These are phyloP conservation scores for Oreochromis mossambicus DNA, from an alignment of 2,797 vertebrate genomes.

Conservation along the genomic window DNA sequence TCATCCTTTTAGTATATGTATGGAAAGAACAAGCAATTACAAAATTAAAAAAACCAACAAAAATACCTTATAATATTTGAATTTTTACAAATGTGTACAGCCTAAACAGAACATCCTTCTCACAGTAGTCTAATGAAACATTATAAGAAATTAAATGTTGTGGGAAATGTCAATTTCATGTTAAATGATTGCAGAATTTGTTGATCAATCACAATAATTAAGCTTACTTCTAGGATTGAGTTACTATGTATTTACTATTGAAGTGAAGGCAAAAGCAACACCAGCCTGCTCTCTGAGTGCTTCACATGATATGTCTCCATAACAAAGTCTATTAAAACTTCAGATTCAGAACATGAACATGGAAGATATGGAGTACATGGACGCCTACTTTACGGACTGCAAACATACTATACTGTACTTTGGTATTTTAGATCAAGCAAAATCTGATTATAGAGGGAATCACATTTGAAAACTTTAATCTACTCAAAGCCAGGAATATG, in stretches of 20 bases:
- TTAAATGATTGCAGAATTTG: neutral
- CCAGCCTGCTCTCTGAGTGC: neutral
- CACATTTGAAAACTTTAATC: neutral
- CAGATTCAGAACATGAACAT: neutral
- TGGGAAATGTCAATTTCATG: neutral
- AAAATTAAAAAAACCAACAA: neutral
- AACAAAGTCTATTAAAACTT: neutral
- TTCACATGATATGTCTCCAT: neutral
- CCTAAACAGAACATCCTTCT: neutral
- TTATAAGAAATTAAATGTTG: neutral
- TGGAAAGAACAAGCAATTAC: neutral
- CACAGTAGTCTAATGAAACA: neutral
- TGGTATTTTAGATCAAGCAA: neutral
- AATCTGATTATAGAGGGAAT: neutral
- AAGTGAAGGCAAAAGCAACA: neutral
- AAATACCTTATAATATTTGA: neutral
- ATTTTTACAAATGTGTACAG: neutral
- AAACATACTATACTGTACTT: neutral
- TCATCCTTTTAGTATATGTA: neutral
- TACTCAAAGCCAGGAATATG: neutral
- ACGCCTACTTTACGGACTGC: neutral
- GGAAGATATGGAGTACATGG: neutral
- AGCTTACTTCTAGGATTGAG: neutral
- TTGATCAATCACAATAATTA: neutral
- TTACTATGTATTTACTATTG: neutral